Conservation (phyloP, 1,140 invertebrate genomes). For the Macrostomum lignano region DNA sequence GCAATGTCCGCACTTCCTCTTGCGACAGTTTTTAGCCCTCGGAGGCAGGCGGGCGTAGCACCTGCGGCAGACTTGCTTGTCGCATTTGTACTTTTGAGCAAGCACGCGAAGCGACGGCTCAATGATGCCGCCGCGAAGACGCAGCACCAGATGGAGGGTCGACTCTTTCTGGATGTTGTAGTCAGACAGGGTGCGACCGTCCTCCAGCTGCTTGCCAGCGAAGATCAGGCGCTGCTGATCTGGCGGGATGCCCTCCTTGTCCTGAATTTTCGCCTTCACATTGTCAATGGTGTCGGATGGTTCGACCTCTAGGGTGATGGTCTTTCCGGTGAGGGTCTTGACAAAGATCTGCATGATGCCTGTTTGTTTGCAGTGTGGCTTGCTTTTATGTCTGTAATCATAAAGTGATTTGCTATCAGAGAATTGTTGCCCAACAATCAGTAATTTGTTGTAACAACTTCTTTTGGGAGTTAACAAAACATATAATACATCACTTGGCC, state of each 20-base stretch:
- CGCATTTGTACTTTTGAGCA: constrained; percentile 96
- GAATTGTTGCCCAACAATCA: too few species aligned
- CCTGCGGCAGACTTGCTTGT: constrained; percentile 98
- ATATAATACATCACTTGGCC: too few species aligned
- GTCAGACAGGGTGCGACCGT: constrained; percentile 42
- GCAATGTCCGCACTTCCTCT: constrained; percentile 96
- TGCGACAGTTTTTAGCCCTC: constrained; percentile 89
- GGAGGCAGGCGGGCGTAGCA: constrained; percentile 90
- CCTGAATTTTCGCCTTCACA: constrained; percentile 70
- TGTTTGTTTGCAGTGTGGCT: too few species aligned
- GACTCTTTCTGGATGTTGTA: constrained; percentile 49
- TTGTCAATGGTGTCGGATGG: constrained; percentile 68
- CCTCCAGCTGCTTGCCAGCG: constrained; percentile 37
- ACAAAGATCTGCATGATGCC: constrained; percentile 71
- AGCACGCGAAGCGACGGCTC: constrained; percentile 77
- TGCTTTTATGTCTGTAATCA: too few species aligned
- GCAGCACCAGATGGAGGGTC: constrained; percentile 37
- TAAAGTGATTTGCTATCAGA: too few species aligned
- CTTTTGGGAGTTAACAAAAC: too few species aligned
- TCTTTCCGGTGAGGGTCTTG: constrained; percentile 68
- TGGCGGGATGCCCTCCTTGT: constrained; percentile 52
- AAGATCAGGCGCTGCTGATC: constrained; percentile 60
- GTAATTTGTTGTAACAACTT: too few species aligned
- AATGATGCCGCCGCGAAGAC: constrained; percentile 56
- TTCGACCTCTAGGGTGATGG: constrained; percentile 71